Base-by-base conservation (phyloP, 2,113 vertebrate species). In the Theristicus caerulescens region DNA sequence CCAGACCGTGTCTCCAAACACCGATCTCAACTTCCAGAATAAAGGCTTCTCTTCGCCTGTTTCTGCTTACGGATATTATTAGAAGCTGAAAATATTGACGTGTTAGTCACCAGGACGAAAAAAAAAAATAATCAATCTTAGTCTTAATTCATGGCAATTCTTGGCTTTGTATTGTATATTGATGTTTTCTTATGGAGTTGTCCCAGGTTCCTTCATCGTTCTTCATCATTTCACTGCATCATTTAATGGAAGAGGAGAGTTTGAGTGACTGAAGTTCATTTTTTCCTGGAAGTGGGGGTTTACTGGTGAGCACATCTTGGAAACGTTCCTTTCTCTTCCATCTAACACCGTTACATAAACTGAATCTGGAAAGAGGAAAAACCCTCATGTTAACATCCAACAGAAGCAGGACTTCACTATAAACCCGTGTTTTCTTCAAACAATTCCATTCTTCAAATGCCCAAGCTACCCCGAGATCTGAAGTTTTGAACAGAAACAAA, bases 331-430 rank as follows among this genome's bases (percentile, higher is more conserved):
- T 97, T 97, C 94, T 98, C 97, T 98, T 98, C 98, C 98, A 83
- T 96, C 96, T 96, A 95, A 93, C 54, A 76, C n/a, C 91, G 95
- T 99, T 99, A 99, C 99, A 99, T 99, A 96, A 99, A 99, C 96
- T 99, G 99, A 98, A 99, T 99, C 99, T 99, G 98, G 40, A 91
- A 95, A 96, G 86, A 96, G 52, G 38, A 97, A 86, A 94, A 62
- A 77, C 13, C 79, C 24, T 42, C 6, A 19, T n/a, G 38, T 98
- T 97, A 97, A 94, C 66, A 78, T 40, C 84, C 31, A 76, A 22
- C 52, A 79, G 32, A 73, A 79, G 47, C 0, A 72, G 15, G 11
- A 69, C 25, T 82, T 67, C 16, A 32, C 47, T n/a, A 72, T 15
- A 79, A 88, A 77, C 32, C 15, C 4, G 4, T 6, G n/a, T 74